Base-by-base conservation (phyloP, 2,797 vertebrate species). In the Cirrhinus molitorella region DNA sequence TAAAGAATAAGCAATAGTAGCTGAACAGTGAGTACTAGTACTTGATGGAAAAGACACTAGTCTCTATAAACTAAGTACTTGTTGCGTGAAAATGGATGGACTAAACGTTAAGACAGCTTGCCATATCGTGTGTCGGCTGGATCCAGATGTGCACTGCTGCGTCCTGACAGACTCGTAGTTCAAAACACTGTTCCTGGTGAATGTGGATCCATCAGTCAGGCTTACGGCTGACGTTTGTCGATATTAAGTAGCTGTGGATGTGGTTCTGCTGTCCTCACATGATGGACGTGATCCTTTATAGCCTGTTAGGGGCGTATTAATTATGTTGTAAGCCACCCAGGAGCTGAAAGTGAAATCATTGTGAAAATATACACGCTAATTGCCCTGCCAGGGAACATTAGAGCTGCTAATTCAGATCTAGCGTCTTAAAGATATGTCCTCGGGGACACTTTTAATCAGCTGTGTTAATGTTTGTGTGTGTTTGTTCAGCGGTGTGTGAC, bases 401-500 rank as follows among this genome's bases (percentile, higher is more conserved):
- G 14, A 65, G 78, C 63, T 68, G 65, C 34, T 80, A 28, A 68
- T 55, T 37, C 49, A 80, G 70, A 53, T 65, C 57, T 28, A 53
- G 40, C 4, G 2, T 66, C 51, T 82, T 80, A 81, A 81, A 81
- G 66, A 72, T 40, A 10, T 9, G 13, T 81, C 70, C 57, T 81
- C n/a, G 0, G 70, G 57, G 80, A 74, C 43, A 25, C 31, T 40
- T 73, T 51, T 53, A 57, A 83, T 75, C 47, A 8, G 45, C 12
- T 55, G 59, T 65, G 75, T 80, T 66, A 79, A 34, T 79, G 37
- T 83, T 25, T 78, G 57, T 61, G 68, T 76, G 43, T 65, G 65
- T 19, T 61, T 85, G 84, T 81, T 77, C 79, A 82, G 55, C 63
- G 73, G 78, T 47, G 80, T 82, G 84, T 79, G 80, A 81, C 79